Evolutionary conservation across 2,113 vertebrate species (phyloP).

Genomic region (Protomyctophum bolini): DNA sequence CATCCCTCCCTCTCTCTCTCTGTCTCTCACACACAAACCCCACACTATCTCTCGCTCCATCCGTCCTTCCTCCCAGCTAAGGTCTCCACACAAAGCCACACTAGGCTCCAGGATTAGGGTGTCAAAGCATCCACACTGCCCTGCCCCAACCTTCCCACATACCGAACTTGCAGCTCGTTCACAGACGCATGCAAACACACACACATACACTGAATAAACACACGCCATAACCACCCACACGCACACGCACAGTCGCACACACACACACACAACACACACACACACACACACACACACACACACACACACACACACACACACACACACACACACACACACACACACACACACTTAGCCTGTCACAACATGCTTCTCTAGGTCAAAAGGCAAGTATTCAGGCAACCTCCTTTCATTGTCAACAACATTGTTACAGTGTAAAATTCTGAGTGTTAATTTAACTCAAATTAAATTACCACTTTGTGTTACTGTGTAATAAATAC

Average conservation of each 20-base stretch:
- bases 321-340: constrained; percentile 25
- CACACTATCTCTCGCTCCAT: constrained; percentile 29
- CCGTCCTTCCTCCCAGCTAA: constrained; percentile 52
- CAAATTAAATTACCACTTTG: too few species aligned
- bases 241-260: constrained; percentile 1
- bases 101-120: constrained; percentile 69
- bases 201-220: not conserved
- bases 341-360: constrained; percentile 32
- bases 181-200: constrained; percentile 1
- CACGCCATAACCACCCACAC: not conserved
- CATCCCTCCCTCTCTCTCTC: constrained; percentile 16
- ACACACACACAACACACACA: constrained; percentile 20
- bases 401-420: constrained; percentile 14
- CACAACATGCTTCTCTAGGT: constrained; percentile 35
- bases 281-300: constrained; percentile 7
- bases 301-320: constrained; percentile 20
- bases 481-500: too few species aligned
- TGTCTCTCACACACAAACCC: not conserved
- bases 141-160: constrained; percentile 57
- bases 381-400: constrained; percentile 18
- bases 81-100: constrained; percentile 66
- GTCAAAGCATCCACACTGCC: constrained; percentile 67
- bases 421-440: not conserved
- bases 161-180: constrained; percentile 28
- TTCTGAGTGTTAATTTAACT: too few species aligned